Conservation (phyloP, 1,140 invertebrate species). For the Orius insidiosus region DNA sequence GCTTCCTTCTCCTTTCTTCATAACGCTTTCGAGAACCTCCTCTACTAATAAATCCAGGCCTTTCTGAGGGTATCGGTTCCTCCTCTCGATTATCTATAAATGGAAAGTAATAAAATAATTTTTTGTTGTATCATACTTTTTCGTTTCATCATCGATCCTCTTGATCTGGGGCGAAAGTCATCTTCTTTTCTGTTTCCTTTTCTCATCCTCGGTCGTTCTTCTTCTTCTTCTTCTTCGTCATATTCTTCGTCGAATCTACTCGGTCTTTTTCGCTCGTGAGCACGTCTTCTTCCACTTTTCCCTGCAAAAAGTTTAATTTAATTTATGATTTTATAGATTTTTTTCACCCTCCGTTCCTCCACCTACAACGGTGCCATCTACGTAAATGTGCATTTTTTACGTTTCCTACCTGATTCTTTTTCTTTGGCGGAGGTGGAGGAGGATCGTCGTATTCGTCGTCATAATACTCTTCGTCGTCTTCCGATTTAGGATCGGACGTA, state of each 20-base stretch:
- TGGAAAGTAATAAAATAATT: too few species aligned
- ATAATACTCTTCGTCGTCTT: slow-evolving; percentile 20
- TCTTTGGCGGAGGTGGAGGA: slow-evolving; percentile 11
- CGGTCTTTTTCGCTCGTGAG: slow-evolving; percentile 14
- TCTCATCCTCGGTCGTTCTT: slow-evolving; percentile 13
- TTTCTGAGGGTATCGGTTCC: slow-evolving; percentile 15
- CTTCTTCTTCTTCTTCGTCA: slow-evolving; percentile 18
- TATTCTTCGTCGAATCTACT: slow-evolving; percentile 17
- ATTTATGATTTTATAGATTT: too few species aligned
- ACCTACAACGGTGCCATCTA: too few species aligned
- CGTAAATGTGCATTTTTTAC: neutral
- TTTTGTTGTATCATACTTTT: slow-evolving; percentile 1
- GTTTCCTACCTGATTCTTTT: slow-evolving; percentile 4
- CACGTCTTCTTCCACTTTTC: slow-evolving; percentile 8
- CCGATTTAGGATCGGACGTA: slow-evolving; percentile 18
- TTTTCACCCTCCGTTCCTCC: too few species aligned
- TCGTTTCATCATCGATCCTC: slow-evolving; percentile 1
- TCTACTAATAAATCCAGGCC: slow-evolving; percentile 15
- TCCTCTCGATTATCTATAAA: slow-evolving; percentile 1
- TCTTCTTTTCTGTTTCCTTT: slow-evolving; percentile 17
- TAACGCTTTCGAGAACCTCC: slow-evolving; percentile 4
- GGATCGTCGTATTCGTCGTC: slow-evolving; percentile 20
- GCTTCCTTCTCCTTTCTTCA: slow-evolving; percentile 9
- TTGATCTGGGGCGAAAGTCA: slow-evolving; percentile 6
- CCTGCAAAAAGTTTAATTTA: neutral